Base-by-base conservation (phyloP, 2,797 vertebrate genomes). In the Tauraco hartlaubi region DNA sequence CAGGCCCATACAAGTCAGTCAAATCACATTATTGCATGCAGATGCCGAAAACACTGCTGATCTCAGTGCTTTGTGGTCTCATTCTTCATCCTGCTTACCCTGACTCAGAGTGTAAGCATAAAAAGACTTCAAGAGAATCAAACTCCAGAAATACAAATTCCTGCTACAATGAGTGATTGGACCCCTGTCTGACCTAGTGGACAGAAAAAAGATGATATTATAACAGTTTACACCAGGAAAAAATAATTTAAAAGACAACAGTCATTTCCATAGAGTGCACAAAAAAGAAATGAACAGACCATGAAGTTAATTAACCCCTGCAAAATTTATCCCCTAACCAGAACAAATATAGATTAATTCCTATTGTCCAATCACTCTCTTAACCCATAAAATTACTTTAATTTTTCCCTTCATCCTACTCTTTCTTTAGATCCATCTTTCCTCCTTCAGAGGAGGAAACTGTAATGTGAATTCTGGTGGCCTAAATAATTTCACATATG, bases 31-130 rank as follows among this genome's bases (percentile, higher is more conserved):
- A 78, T 52, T 88, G 79, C 71, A 86, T 64, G 71, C 69, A 96
- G 66, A 88, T 82, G 73, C 51, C 82, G 63, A 94, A 96, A 95
- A 76, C 61, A 46, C 33, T 69, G 63, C 90, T 94, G 69, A 82
- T 78, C 29, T 94, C 87, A 66, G 51, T 58, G 51, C 28, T 81
- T 73, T 88, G 41, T 0, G 1, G 25, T 35, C 48, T 92, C 55
- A 61, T 82, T 92, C 82, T 69, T 94, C 37, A 73, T 56, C 39
- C n/a, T 77, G 13, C 43, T 91, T 75, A 84, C 63, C 76, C 85
- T 33, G 1, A 61, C 49, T 64, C 58, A 79, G 35, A 81, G 35
- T 35, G 18, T 61, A 92, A 86, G 67, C 25, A 62, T 55, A 66
- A 81, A 79, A 83, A 62, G 31, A 15, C 52, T 81, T 88, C n/a